phyloP scores from a whole-genome alignment of 2,888 invertebrate species.

The Reticulitermes lucifugus region DNA sequence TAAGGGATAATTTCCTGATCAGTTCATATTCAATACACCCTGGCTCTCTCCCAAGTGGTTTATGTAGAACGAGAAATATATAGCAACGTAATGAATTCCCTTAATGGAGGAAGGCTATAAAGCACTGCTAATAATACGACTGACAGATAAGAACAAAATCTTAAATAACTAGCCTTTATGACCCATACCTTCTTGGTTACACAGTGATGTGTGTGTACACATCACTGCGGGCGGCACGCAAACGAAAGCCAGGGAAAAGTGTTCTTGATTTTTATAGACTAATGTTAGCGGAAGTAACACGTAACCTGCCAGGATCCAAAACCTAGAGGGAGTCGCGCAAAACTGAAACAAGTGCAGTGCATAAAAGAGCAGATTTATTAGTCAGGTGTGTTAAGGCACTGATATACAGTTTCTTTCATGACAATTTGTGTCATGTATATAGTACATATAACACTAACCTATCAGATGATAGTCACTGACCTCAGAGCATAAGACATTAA shows the following conservation, averaged over 20 bases:
- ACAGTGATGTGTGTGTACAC: not conserved
- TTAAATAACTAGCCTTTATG: slow-evolving; percentile 14
- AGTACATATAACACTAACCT: too few species aligned
- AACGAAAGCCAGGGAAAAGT: not conserved
- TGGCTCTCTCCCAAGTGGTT: too few species aligned
- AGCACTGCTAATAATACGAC: not conserved
- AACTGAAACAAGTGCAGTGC: not conserved
- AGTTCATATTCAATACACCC: too few species aligned
- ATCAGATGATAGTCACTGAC: too few species aligned
- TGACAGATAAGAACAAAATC: slow-evolving; percentile 17
- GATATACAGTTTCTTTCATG: too few species aligned
- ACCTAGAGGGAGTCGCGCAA: not conserved
- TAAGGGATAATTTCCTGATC: too few species aligned
- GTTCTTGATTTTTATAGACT: not conserved
- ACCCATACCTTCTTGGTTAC: not conserved
- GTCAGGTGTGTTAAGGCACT: too few species aligned
- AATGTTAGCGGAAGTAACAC: slow-evolving; percentile 1
- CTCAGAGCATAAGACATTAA: too few species aligned
- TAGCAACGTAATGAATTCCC: not conserved
- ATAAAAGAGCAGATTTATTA: too few species aligned
- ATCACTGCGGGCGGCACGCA: not conserved
- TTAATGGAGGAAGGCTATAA: not conserved
- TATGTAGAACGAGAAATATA: too few species aligned
- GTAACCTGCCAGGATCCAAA: not conserved
- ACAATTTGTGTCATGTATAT: too few species aligned